Evolutionary conservation across 2,888 invertebrate genomes (phyloP).

Genomic region (Schizotus pectinicornis): DNA sequence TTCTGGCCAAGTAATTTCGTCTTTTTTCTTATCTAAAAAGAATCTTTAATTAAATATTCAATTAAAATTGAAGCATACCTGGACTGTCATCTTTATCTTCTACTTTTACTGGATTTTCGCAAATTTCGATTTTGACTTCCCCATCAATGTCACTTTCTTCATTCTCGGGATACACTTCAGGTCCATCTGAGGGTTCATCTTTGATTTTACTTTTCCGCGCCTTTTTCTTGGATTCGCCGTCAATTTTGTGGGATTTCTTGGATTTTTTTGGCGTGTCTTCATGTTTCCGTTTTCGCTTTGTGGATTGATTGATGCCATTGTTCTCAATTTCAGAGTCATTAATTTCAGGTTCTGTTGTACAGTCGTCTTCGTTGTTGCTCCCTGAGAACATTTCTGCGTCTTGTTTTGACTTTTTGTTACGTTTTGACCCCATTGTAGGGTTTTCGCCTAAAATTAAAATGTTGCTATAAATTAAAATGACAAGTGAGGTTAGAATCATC

Average conservation of each 20-base stretch:
- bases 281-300: conserved; percentile 12
- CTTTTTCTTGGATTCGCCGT: background rate
- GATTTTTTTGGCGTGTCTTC: conserved; percentile 12
- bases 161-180: background rate
- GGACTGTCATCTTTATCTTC: background rate
- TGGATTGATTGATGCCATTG: conserved; percentile 2
- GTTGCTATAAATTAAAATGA: background rate
- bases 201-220: background rate
- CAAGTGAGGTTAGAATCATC: too few relatives aligned
- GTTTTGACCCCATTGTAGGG: conserved; percentile 16
- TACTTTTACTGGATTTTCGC: background rate
- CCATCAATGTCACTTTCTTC: conserved; percentile 3
- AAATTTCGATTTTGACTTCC: background rate
- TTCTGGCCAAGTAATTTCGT: conserved; percentile 49
- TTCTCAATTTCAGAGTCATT: background rate
- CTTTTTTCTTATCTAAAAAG: conserved; percentile 8
- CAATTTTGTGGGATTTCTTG: conserved; percentile 1
- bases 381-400: conserved; percentile 3
- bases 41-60: background rate
- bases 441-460: conserved; percentile 5
- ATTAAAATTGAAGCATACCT: background rate
- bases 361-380: conserved; percentile 3
- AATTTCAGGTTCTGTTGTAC: background rate
- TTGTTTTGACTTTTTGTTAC: conserved; percentile 16
- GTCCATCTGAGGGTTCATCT: background rate